phyloP scores from a whole-genome alignment of 2,888 invertebrate genomes.

The Amblyjoppa proteus region DNA sequence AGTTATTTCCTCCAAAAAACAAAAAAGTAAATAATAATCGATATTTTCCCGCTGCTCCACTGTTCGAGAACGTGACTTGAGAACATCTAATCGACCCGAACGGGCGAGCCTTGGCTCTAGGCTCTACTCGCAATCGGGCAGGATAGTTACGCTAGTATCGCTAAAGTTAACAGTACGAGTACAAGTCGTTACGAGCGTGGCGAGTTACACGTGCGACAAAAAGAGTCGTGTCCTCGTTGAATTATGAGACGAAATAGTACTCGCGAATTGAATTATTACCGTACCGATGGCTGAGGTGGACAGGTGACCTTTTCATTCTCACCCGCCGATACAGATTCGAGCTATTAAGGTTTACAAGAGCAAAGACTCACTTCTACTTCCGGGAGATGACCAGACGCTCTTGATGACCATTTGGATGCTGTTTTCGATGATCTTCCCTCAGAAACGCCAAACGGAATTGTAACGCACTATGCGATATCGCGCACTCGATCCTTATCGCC shows the following conservation, averaged over 20 bases:
- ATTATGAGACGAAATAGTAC: conserved; percentile 1
- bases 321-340: background rate
- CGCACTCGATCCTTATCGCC: conserved; percentile 7
- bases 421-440: background rate
- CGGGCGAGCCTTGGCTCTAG: conserved; percentile 5
- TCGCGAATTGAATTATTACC: background rate
- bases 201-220: conserved; percentile 32
- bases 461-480: conserved; percentile 2
- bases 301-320: background rate
- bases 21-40: background rate
- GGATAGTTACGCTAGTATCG: conserved; percentile 46
- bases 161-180: conserved; percentile 19
- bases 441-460: background rate
- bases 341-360: background rate
- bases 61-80: conserved; percentile 19
- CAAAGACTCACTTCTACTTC: conserved; percentile 36
- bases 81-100: conserved; percentile 40
- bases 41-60: background rate
- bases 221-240: background rate
- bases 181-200: conserved; percentile 13
- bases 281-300: background rate
- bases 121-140: conserved; percentile 25
- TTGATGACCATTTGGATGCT: conserved; percentile 33
- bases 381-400: conserved; percentile 13
- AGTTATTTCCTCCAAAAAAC: background rate